Evolutionary conservation across 2,888 invertebrate genomes (phyloP).

Genomic region (Noctua pronuba): DNA sequence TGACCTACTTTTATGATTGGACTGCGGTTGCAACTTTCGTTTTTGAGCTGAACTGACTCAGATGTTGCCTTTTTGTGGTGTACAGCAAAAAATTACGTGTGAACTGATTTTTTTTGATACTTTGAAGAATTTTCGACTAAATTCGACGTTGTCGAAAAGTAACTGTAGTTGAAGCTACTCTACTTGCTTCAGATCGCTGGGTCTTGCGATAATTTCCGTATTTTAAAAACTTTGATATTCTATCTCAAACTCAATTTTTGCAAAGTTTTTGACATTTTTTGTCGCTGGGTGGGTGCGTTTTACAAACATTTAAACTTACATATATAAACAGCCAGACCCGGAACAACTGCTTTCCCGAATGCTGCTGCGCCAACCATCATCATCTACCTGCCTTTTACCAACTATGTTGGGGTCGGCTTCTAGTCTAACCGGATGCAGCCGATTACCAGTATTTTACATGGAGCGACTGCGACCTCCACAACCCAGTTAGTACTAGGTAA

Average conservation of each 20-base stretch:
- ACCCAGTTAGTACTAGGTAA: no score
- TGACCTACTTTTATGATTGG: slow-evolving; percentile 50
- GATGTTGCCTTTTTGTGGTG: slow-evolving; percentile 10
- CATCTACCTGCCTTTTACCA: no score
- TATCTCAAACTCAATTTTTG: neutral
- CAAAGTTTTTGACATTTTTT: no score
- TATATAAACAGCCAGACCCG: neutral
- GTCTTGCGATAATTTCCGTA: neutral
- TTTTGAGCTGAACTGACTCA: slow-evolving; percentile 24
- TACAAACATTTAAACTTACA: neutral
- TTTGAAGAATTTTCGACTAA: neutral
- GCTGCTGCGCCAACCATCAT: neutral
- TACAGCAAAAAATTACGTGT: slow-evolving; percentile 1
- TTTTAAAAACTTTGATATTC: neutral
- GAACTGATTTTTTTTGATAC: slow-evolving; percentile 9
- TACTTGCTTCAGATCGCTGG: neutral
- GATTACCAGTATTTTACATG: no score
- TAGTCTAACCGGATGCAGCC: no score
- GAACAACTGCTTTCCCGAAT: neutral
- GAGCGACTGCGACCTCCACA: no score
- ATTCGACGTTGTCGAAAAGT: neutral
- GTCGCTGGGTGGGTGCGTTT: no score
- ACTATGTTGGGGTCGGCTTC: no score
- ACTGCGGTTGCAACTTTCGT: slow-evolving; percentile 46
- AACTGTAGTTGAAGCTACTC: neutral